phyloP scores from a whole-genome alignment of 2,888 invertebrate species.

The Palloptera scutellata region DNA sequence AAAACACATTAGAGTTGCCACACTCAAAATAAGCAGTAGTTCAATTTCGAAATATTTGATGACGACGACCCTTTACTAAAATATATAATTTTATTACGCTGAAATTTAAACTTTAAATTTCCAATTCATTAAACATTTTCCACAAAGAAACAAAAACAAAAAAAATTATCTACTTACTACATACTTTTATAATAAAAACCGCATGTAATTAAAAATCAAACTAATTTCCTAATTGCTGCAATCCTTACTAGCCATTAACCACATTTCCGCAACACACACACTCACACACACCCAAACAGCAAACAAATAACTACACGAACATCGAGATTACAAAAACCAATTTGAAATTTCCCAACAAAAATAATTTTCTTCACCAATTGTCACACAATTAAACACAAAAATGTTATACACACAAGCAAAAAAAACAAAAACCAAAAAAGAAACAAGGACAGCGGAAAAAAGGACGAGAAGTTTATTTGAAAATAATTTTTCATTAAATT shows the following conservation, averaged over 20 bases:
- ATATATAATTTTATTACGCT: neutral
- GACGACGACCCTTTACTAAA: too few species aligned
- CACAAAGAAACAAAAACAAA: neutral
- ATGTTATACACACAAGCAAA: neutral
- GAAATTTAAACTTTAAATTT: neutral
- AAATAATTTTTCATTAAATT: conserved; percentile 41
- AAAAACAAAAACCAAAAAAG: conserved; percentile 1
- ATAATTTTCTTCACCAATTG: conserved; percentile 17
- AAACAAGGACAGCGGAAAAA: conserved; percentile 18
- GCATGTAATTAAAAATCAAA: conserved; percentile 27
- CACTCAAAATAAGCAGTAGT: too few species aligned
- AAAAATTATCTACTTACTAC: too few species aligned
- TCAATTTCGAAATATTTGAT: too few species aligned
- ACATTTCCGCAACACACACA: neutral
- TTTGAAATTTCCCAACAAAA: neutral
- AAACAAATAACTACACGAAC: neutral
- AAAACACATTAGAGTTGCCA: too few species aligned
- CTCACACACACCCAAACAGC: neutral
- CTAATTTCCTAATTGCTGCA: conserved; percentile 31
- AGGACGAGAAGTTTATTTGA: conserved; percentile 32
- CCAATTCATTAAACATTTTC: neutral
- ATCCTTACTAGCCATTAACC: conserved; percentile 19
- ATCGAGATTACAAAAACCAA: neutral
- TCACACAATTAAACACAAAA: conserved; percentile 30
- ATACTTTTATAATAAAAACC: conserved; percentile 11